Evolutionary conservation across 2,888 invertebrate species (phyloP).

Genomic region (Acleris cristana): DNA sequence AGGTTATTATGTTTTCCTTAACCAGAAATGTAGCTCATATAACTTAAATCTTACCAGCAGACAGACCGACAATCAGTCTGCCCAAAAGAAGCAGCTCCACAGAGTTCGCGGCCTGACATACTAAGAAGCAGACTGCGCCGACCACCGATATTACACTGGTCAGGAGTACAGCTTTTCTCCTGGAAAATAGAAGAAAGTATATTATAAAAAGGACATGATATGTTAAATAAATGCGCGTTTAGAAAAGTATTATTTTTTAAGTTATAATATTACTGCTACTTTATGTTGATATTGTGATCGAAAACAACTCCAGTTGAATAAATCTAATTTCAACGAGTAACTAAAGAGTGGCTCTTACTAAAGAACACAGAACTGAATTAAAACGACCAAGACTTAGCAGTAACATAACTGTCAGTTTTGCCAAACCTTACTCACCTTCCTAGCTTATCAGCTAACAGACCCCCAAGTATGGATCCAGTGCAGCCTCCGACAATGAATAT

Average conservation of each 20-base stretch:
- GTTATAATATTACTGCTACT: too few relatives aligned
- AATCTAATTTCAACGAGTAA: too few relatives aligned
- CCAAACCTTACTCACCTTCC: conserved; percentile 83
- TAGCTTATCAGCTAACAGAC: conserved; percentile 89
- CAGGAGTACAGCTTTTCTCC: conserved; percentile 89
- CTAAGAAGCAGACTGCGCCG: conserved; percentile 88
- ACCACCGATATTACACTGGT: conserved; percentile 87
- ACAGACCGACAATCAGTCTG: conserved; percentile 90
- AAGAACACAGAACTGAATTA: too few relatives aligned
- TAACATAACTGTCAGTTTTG: not conserved
- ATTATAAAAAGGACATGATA: too few relatives aligned
- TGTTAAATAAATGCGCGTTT: too few relatives aligned
- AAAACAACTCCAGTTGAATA: too few relatives aligned
- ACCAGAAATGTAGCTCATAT: too few relatives aligned
- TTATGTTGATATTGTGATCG: too few relatives aligned
- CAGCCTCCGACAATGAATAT: conserved; percentile 96
- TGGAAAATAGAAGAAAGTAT: conserved; percentile 47
- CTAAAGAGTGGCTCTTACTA: too few relatives aligned
- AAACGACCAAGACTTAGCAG: too few relatives aligned
- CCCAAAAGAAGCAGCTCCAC: conserved; percentile 92
- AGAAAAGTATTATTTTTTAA: too few relatives aligned
- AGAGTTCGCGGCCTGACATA: conserved; percentile 86
- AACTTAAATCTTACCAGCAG: conserved; percentile 81
- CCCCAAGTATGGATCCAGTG: conserved; percentile 92
- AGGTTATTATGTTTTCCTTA: too few relatives aligned